phyloP scores from a whole-genome alignment of 1,140 invertebrate species.

The Drosophila busckii region DNA sequence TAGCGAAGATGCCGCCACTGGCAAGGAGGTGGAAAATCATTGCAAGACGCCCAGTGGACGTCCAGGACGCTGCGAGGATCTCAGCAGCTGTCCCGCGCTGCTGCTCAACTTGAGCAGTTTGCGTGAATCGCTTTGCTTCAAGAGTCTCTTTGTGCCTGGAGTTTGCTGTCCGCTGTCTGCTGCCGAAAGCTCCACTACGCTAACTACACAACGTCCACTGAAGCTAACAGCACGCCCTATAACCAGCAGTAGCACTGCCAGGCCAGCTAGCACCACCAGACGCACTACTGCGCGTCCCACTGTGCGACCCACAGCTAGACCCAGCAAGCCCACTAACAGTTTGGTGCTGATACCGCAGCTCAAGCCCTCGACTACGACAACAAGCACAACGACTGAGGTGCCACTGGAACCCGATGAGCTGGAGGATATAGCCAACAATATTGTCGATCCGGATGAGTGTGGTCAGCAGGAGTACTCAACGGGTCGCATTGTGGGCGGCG shows the following conservation, averaged over 20 bases:
- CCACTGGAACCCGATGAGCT: conserved; percentile 54
- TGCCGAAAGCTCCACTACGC: conserved; percentile 64
- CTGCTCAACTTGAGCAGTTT: conserved; percentile 90
- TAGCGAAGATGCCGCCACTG: conserved; percentile 56
- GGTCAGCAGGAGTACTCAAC: conserved; percentile 89
- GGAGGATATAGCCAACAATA: conserved; percentile 76
- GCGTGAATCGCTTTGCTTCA: conserved; percentile 93
- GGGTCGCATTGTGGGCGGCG: conserved; percentile 93
- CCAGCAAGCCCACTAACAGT: conserved; percentile 44
- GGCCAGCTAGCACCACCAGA: conserved; percentile 27
- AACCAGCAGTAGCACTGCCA: conserved; percentile 32
- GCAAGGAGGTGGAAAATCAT: conserved; percentile 75
- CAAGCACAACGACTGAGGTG: conserved; percentile 76
- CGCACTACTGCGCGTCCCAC: conserved; percentile 35
- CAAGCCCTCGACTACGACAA: conserved; percentile 73
- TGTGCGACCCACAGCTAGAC: conserved; percentile 16
- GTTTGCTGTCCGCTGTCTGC: conserved; percentile 88
- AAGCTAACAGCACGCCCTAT: conserved; percentile 75
- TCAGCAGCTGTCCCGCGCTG: conserved; percentile 92
- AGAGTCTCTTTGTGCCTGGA: conserved; percentile 93
- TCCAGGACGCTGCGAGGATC: conserved; percentile 90
- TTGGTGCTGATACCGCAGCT: conserved; percentile 75
- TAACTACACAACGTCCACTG: conserved; percentile 77
- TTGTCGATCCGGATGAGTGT: conserved; percentile 83
- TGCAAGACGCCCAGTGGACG: conserved; percentile 91